These are phyloP conservation scores for Nomada ferruginata DNA, from an alignment of 2,888 invertebrate genomes.

Conservation along the genomic window DNA sequence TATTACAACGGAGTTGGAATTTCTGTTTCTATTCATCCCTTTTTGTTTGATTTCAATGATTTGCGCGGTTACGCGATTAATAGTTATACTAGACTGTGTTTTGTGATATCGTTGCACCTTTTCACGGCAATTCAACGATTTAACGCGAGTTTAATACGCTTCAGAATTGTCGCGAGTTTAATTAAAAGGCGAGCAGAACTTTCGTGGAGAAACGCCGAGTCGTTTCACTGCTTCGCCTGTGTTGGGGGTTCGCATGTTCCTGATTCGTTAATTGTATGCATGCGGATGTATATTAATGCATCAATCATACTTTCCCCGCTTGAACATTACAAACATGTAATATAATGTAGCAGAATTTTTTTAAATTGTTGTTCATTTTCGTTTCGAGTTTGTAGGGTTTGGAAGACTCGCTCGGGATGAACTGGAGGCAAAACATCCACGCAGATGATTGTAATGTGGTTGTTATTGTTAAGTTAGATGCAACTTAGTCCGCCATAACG, in stretches of 20 bases:
- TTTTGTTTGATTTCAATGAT: background rate
- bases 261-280: constrained; percentile 2
- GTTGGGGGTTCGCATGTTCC: background rate
- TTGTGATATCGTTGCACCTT: no score
- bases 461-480: background rate
- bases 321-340: no score
- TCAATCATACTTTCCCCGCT: background rate
- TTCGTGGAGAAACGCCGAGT: background rate
- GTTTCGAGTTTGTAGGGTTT: no score
- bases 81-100: background rate
- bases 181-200: constrained; percentile 4
- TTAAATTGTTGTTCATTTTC: no score
- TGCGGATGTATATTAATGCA: constrained; percentile 3
- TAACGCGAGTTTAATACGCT: constrained; percentile 9
- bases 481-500: background rate
- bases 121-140: background rate
- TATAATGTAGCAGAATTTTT: no score
- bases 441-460: background rate
- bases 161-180: background rate
- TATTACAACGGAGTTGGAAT: background rate
- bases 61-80: background rate
- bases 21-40: background rate
- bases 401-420: no score
- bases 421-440: background rate
- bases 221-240: background rate